phyloP scores from a whole-genome alignment of 2,797 vertebrate species.

The Calcarius lapponicus region DNA sequence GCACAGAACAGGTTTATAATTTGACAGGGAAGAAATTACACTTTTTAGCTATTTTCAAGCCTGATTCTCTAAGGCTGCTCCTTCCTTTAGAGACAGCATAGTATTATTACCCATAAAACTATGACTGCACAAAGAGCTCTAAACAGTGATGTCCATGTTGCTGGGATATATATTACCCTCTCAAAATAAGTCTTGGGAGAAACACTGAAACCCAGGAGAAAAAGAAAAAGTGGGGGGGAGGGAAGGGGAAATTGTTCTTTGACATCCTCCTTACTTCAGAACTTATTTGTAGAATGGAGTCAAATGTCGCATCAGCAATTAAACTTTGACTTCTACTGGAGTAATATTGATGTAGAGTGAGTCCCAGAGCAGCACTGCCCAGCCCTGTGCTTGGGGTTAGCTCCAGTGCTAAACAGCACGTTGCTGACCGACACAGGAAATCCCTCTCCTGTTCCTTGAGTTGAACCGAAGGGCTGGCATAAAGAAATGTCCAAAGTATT shows the following conservation, averaged over 20 bases:
- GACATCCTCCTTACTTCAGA: conserved; percentile 17
- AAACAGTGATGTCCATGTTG: background rate
- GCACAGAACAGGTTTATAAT: conserved; percentile 31
- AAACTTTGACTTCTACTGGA: conserved; percentile 50
- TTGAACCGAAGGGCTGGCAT: conserved; percentile 36
- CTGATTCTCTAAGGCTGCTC: background rate
- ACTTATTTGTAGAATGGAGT: conserved; percentile 22
- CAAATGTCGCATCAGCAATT: conserved; percentile 24
- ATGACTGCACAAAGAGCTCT: background rate
- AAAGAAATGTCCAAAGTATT: conserved; percentile 33
- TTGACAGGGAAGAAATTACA: background rate
- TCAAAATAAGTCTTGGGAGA: background rate
- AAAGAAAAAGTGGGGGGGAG: background rate
- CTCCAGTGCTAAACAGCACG: conserved; percentile 56
- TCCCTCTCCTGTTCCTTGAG: conserved; percentile 56
- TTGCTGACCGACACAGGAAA: conserved; percentile 64
- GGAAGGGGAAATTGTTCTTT: background rate
- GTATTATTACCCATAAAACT: background rate
- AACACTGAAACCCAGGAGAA: background rate
- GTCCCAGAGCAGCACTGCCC: conserved; percentile 4
- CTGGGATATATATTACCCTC: background rate
- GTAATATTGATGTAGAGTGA: conserved; percentile 10
- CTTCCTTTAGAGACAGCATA: background rate
- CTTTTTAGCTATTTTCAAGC: conserved; percentile 26
- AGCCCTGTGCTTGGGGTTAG: background rate